A percentile compares a stretch with the other conserved stretches of the same genome.
Evolutionary conservation across 2,797 vertebrate species (phyloP).

Genomic region (Poecilia velifera): DNA sequence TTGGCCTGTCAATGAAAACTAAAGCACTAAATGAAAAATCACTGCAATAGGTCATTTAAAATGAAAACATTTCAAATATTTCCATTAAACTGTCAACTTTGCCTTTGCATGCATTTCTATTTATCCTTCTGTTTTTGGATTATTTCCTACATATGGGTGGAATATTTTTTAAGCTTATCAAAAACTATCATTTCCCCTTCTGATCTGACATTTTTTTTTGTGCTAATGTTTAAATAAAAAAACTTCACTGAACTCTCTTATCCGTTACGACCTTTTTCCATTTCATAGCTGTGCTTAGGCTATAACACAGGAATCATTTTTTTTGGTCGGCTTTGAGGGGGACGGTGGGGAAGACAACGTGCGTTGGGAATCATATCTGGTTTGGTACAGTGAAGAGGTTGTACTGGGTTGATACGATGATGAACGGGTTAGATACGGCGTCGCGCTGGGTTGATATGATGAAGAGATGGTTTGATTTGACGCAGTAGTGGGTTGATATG

Average conservation of each 20-base stretch:
- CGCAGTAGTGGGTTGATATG: neutral
- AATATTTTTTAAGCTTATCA: neutral
- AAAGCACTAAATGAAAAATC: neutral
- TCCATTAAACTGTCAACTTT: neutral
- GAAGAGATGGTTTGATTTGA: neutral
- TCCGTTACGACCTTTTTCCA: neutral
- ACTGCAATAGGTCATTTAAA: neutral
- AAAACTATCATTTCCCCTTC: neutral
- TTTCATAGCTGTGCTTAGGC: conserved; percentile 19
- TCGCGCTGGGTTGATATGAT: fast-evolving
- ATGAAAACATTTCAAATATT: neutral
- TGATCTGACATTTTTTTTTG: neutral
- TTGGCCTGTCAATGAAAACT: neutral
- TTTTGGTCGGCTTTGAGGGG: neutral
- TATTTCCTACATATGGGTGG: neutral
- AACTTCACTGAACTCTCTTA: neutral
- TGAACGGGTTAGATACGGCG: neutral
- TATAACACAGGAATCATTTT: conserved; percentile 45
- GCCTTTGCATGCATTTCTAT: neutral
- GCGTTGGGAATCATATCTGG: no score
- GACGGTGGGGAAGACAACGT: fast-evolving
- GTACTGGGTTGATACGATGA: neutral
- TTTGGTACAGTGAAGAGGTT: neutral
- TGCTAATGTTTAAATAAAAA: neutral
- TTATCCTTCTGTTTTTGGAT: neutral